These are phyloP conservation scores for Agrilus mali DNA, from an alignment of 2,888 invertebrate genomes.

Conservation along the genomic window DNA sequence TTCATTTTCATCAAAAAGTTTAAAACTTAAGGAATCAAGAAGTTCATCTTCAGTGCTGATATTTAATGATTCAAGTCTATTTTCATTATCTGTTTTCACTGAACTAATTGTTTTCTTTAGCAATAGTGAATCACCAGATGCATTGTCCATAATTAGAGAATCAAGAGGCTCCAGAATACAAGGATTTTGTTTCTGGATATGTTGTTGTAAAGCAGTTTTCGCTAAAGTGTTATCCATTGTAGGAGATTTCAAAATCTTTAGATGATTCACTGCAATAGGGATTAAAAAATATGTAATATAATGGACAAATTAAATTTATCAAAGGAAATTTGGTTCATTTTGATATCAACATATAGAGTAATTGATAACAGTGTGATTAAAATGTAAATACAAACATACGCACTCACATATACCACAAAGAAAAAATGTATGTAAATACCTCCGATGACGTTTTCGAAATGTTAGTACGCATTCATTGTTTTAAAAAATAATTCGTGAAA, in stretches of 20 bases:
- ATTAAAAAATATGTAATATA: background rate
- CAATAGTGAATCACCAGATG: constrained; percentile 8
- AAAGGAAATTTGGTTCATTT: background rate
- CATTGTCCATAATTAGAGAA: constrained; percentile 12
- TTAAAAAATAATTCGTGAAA: too few species aligned
- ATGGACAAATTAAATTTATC: background rate
- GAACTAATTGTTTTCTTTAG: constrained; percentile 5
- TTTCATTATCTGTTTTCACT: constrained; percentile 4
- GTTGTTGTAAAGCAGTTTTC: constrained; percentile 12
- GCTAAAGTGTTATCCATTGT: constrained; percentile 18
- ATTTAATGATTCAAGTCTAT: constrained; percentile 14
- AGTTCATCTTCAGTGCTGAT: constrained; percentile 12
- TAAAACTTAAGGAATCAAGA: constrained; percentile 31
- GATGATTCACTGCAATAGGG: constrained; percentile 21
- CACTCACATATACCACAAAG: too few species aligned
- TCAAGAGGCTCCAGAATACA: constrained; percentile 26
- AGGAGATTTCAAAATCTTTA: constrained; percentile 9
- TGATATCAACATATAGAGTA: too few species aligned
- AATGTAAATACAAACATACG: too few species aligned
- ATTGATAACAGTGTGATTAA: too few species aligned
- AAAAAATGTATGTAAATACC: too few species aligned
- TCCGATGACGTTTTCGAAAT: too few species aligned
- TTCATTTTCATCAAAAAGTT: constrained; percentile 50
- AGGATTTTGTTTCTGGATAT: constrained; percentile 14
- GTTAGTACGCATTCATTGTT: too few species aligned